Evolutionary conservation across 2,113 vertebrate genomes (phyloP), one percentile per base, ranked within the genome.

Genomic region (Tychaedon coryphoeus): DNA sequence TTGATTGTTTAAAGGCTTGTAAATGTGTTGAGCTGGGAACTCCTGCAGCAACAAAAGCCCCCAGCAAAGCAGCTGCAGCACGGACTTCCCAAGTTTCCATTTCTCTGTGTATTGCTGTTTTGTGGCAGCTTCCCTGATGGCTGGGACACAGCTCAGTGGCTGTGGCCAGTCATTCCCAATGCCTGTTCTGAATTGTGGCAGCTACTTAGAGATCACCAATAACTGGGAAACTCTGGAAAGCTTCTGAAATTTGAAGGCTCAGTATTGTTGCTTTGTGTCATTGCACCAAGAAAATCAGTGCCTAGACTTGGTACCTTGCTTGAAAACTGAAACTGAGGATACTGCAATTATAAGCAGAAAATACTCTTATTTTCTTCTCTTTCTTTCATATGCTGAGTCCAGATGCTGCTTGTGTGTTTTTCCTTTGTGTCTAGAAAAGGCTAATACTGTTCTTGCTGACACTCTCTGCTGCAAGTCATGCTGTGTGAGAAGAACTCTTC

Each of bases 231-330:
- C 9, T 19, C 45, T 24, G 40, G 38, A 29, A 64, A 61, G 24
- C 29, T 64, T 70, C 57, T 42, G 38, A 43, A 66, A 19, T 23
- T 10, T 47, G 48, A 88, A 42, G 57, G 16, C 13, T 28, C 2
- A 0, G 2, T 58, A 1, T 1, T 34, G 6, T 29, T 69, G 65
- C 40, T 53, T 10, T 11, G 5, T 42, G 40, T 43, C 3, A 2
- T 12, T 38, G 34, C 70, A 43, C 57, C 66, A 54, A 57, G 77
- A 31, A 58, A 80, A 51, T 17, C 75, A 15, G 15, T 57, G 61
- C 58, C n/a, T n/a, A 3, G 18, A 22, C 40, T 47, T 65, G 53
- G 48, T n/a, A 18, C 33, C 24, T 29, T 6, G 1, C 29, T 82
- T 20, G 13, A 29, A 67, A 74, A 28, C 47, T 64, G 51, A 24